Evolutionary conservation across 1,140 invertebrate species (phyloP).

Genomic region (Chlorops oryzae): DNA sequence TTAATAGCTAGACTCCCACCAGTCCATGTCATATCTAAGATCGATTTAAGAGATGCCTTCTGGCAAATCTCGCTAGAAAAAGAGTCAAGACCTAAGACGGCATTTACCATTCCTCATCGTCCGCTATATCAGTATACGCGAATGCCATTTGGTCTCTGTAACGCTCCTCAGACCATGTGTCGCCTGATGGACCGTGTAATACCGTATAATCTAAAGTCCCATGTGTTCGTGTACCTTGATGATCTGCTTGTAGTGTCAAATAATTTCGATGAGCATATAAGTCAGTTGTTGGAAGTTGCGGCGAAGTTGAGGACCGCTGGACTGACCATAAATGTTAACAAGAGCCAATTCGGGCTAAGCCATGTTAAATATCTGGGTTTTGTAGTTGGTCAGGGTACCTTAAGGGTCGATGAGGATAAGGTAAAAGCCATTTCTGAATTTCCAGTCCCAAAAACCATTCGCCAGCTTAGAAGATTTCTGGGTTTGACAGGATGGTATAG

Average conservation of each 20-base stretch:
- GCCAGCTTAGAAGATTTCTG: conserved; percentile 41
- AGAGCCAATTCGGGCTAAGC: neutral
- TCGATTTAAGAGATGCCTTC: conserved; percentile 24
- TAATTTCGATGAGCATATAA: conserved; percentile 7
- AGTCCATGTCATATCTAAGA: conserved; percentile 15
- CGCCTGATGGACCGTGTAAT: conserved; percentile 7
- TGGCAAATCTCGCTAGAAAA: conserved; percentile 35
- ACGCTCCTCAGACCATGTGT: conserved; percentile 7
- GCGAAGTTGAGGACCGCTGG: neutral
- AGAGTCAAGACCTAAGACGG: conserved; percentile 40
- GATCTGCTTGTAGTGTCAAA: conserved; percentile 9
- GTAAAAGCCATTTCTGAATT: conserved; percentile 15
- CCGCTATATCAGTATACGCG: neutral
- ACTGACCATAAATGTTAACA: neutral
- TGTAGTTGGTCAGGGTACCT: neutral
- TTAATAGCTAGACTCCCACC: conserved; percentile 14
- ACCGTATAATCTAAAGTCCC: conserved; percentile 1
- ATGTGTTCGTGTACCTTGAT: conserved; percentile 10
- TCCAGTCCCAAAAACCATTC: conserved; percentile 23
- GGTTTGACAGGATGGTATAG: conserved; percentile 48
- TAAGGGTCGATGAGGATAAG: neutral
- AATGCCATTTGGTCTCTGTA: conserved; percentile 1
- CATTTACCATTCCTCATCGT: conserved; percentile 28
- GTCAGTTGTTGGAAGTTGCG: neutral
- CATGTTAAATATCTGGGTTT: neutral